Percentiles rank a stretch among this genome's conserved stretches.
Conservation (phyloP, 2,797 vertebrate genomes). For the Tangara arthus region DNA sequence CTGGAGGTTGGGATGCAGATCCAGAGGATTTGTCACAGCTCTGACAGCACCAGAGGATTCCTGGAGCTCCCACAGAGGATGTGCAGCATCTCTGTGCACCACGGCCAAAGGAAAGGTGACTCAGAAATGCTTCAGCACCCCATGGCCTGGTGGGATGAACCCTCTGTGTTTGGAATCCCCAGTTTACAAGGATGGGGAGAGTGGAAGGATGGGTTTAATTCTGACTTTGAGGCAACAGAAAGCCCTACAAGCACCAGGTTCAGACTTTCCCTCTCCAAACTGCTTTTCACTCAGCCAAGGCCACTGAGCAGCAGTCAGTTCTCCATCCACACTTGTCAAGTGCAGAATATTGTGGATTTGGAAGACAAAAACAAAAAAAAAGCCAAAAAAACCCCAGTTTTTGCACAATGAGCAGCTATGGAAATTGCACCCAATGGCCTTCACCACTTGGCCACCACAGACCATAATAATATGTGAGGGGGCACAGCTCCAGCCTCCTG, state of each 20-base stretch:
- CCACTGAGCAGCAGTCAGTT: background rate
- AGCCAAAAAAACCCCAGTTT: rapidly evolving
- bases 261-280: background rate
- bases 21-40: background rate
- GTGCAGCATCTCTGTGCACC: background rate
- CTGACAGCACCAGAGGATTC: background rate
- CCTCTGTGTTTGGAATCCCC: background rate
- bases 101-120: background rate
- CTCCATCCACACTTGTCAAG: background rate
- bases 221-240: background rate
- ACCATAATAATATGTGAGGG: rapidly evolving
- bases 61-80: background rate
- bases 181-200: background rate
- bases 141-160: background rate
- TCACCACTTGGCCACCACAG: background rate
- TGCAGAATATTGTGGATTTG: background rate
- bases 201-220: background rate
- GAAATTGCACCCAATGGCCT: background rate
- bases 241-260: background rate
- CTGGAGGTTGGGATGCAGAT: background rate
- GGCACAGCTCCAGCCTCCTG: background rate
- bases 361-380: background rate
- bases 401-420: background rate
- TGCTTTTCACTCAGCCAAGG: background rate
- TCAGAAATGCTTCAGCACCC: background rate